A percentile compares a stretch with the other conserved stretches of the same genome.
These are phyloP conservation scores for Cettia cetti DNA, from an alignment of 2,113 vertebrate genomes.

Conservation along the genomic window DNA sequence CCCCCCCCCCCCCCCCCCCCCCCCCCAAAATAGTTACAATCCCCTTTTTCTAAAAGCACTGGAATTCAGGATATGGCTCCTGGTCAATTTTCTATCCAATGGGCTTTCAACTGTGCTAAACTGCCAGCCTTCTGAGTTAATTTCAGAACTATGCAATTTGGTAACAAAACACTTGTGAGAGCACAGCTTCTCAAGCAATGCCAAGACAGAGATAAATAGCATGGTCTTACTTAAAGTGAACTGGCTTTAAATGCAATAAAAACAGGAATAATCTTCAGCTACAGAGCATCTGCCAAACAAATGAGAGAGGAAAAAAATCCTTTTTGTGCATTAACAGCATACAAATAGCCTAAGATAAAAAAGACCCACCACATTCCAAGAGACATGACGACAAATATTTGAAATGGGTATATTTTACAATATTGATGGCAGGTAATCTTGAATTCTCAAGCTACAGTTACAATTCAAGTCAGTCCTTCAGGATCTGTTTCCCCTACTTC, in stretches of 20 bases:
- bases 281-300: background rate
- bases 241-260: slow-evolving; percentile 2
- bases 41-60: background rate
- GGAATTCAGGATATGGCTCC: background rate
- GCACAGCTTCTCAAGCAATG: background rate
- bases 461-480: background rate
- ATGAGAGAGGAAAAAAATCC: background rate
- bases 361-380: background rate
- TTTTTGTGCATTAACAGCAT: background rate
- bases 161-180: slow-evolving; percentile 51
- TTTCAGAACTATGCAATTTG: background rate
- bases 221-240: background rate
- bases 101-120: background rate
- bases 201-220: background rate
- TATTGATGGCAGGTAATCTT: background rate
- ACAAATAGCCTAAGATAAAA: background rate
- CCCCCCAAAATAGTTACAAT: background rate
- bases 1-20: too few species aligned
- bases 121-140: slow-evolving; percentile 21
- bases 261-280: background rate
- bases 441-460: background rate
- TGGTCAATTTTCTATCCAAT: background rate
- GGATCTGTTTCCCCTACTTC: background rate
- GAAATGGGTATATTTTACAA: background rate
- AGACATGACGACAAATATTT: background rate